These are phyloP conservation scores for Aphidius colemani DNA, from an alignment of 2,888 invertebrate genomes.

Conservation along the genomic window DNA sequence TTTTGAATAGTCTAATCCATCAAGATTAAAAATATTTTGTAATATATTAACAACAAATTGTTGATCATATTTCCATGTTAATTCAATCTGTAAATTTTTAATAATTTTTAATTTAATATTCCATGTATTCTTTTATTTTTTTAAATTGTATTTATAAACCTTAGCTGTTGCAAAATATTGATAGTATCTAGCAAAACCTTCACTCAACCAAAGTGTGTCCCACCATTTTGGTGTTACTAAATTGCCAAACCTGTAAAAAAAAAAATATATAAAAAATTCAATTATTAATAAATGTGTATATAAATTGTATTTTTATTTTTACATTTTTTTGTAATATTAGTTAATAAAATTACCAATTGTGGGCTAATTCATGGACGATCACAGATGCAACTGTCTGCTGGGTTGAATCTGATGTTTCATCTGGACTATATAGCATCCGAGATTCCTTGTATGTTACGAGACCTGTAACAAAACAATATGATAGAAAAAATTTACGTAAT, in stretches of 20 bases:
- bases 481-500: too few species aligned
- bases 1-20: slow-evolving; percentile 60
- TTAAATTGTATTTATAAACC: slow-evolving; percentile 30
- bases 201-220: slow-evolving; percentile 76
- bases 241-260: slow-evolving; percentile 54
- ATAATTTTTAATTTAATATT: neutral
- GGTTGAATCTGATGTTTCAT: slow-evolving; percentile 61
- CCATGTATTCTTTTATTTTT: neutral
- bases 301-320: too few species aligned
- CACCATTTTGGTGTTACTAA: slow-evolving; percentile 77
- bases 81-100: slow-evolving; percentile 48
- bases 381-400: slow-evolving; percentile 71
- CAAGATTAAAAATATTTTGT: slow-evolving; percentile 59
- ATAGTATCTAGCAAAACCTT: slow-evolving; percentile 76
- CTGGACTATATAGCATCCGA: slow-evolving; percentile 47
- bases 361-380: slow-evolving; percentile 78
- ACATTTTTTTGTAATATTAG: slow-evolving; percentile 63
- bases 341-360: slow-evolving; percentile 67
- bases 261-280: too few species aligned
- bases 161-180: slow-evolving; percentile 70
- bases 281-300: too few species aligned
- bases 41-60: slow-evolving; percentile 60
- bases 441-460: slow-evolving; percentile 73
- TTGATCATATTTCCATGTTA: slow-evolving; percentile 59
- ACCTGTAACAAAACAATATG: slow-evolving; percentile 59